A percentile compares a stretch with the other conserved stretches of the same genome.
Conservation (phyloP, 2,797 vertebrate species). For the Alectoris magna region DNA sequence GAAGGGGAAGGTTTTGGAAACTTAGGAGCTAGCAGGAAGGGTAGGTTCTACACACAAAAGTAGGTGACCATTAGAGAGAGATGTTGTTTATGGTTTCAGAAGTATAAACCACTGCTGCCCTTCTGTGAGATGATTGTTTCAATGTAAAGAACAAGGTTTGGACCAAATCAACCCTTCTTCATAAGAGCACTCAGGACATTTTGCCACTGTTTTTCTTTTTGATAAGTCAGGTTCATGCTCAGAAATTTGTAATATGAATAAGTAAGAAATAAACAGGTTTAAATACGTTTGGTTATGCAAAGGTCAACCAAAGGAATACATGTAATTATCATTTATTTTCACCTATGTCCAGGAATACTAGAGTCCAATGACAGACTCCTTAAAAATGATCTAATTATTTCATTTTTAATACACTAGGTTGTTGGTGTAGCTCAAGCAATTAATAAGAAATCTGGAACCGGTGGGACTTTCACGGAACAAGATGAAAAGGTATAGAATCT, state of each 20-base stretch:
- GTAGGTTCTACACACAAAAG: not conserved
- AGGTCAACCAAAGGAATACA: not conserved
- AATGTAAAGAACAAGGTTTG: not conserved
- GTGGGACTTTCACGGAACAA: conserved; percentile 93
- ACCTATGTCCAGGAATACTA: not conserved
- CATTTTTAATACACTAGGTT: conserved; percentile 82
- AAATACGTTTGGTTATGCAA: not conserved
- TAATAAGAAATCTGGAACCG: conserved; percentile 93
- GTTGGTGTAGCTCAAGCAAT: conserved; percentile 98
- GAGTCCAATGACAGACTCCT: not conserved
- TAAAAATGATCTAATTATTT: not conserved
- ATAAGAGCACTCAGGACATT: not conserved
- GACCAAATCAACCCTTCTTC: not conserved
- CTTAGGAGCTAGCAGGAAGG: not conserved
- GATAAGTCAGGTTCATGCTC: not conserved
- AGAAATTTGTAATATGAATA: not conserved
- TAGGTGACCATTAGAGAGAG: not conserved
- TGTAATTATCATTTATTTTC: not conserved
- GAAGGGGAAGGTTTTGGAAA: not conserved
- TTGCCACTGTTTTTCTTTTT: not conserved
- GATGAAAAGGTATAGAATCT: conserved; percentile 89
- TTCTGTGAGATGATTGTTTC: not conserved
- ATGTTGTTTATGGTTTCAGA: not conserved
- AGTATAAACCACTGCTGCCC: not conserved
- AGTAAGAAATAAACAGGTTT: not conserved